These are phyloP conservation scores for Cochlearius cochlearius DNA, from an alignment of 2,113 vertebrate genomes.

Conservation along the genomic window DNA sequence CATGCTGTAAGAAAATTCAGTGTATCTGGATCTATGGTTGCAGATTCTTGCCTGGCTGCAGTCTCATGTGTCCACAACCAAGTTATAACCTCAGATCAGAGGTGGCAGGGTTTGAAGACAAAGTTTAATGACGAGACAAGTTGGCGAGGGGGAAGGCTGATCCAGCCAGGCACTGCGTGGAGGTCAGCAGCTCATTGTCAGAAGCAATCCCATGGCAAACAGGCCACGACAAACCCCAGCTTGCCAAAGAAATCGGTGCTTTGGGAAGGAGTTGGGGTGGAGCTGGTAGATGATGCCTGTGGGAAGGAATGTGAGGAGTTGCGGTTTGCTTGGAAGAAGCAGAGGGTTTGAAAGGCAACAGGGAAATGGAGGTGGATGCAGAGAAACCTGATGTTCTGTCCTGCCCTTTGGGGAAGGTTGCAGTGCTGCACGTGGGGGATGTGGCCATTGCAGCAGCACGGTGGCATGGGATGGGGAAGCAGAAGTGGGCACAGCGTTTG, in stretches of 20 bases:
- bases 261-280: not conserved
- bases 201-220: not conserved
- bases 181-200: not conserved
- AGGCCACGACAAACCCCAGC: not conserved
- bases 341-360: not conserved
- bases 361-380: not conserved
- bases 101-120: not conserved
- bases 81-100: not conserved
- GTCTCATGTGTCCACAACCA: not conserved
- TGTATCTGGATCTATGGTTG: not conserved
- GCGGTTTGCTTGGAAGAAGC: not conserved
- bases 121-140: not conserved
- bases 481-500: not conserved
- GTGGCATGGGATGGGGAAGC: not conserved
- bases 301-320: not conserved
- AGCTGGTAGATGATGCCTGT: not conserved
- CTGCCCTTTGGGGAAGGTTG: not conserved
- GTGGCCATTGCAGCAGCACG: not conserved
- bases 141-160: not conserved
- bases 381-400: not conserved
- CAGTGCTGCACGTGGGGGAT: not conserved
- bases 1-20: not conserved
- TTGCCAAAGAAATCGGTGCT: not conserved
- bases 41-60: not conserved
- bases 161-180: rapidly evolving